Evolutionary conservation across 1,140 invertebrate genomes (phyloP), one percentile per base, ranked within the genome.

Genomic region (Drosophila yakuba): DNA sequence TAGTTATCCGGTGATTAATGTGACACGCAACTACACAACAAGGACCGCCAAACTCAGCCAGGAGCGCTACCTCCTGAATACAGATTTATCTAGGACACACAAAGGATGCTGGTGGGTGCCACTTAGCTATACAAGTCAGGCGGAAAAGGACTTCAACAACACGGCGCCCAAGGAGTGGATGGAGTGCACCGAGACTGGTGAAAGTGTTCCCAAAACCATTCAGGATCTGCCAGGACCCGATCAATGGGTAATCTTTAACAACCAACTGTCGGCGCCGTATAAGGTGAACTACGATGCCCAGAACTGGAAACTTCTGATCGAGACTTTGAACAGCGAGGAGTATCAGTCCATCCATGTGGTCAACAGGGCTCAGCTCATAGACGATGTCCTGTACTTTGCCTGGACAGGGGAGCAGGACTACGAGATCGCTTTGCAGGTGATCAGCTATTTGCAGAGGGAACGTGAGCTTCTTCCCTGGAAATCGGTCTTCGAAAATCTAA

Each of bases 361-460:
- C 12, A 97, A 96, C 75, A 92, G 97, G 58, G 96, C 96, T 0
- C 97, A 98, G 90, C 92, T 98, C 1, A 93, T 98, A 10, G 95
- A 96, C 41, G 97, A 98, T 92, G 94, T 95, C 4, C 93, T 97
- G 69, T 95, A 95, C 64, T 93, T 98, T 11, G 95, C 96, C 1
- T 95, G 95, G 93, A 94, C 94, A 43, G 95, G 94, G 4, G 86
- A 94, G 3, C 67, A 97, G 59, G 93, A 96, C 78, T 96, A 97
- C 74, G 92, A 93, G 14, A 93, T 91, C 2, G 66, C 14, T 15
- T 5, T 55, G 0, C 93, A 93, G 10, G 32, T 95, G 3, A 64
- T 94, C 0, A 92, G 93, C 12, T 97, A 97, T 86, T 91, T 97
- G 3, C 83, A 85, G 7, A 90, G 92, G 0, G 96, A 97, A 84